Conservation (phyloP, 2,113 vertebrate genomes). For the Melanerpes formicivorus region DNA sequence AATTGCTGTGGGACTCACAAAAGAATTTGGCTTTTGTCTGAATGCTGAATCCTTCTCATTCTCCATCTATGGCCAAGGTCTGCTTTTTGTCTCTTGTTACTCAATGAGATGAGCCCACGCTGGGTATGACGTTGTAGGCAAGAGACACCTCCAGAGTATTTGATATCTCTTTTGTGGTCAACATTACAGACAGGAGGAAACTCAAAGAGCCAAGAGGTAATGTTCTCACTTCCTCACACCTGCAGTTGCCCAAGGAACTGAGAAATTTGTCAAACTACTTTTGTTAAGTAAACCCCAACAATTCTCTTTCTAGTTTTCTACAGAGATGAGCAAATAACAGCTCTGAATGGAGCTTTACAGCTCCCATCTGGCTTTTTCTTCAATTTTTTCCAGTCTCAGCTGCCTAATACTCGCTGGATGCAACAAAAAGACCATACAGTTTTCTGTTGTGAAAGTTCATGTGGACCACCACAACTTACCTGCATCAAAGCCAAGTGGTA, state of each 20-base stretch:
- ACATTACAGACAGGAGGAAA: background rate
- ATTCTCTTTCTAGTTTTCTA: background rate
- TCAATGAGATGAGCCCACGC: background rate
- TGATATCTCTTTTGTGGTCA: background rate
- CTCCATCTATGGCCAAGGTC: background rate
- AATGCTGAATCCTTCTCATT: background rate
- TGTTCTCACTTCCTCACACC: background rate
- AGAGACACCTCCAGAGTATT: background rate
- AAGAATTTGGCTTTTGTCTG: background rate
- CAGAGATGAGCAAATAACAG: background rate
- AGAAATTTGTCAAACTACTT: background rate
- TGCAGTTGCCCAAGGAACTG: background rate
- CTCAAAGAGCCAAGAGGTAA: background rate
- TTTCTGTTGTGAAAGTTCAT: background rate
- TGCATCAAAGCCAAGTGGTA: background rate
- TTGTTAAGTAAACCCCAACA: background rate
- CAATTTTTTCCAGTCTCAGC: background rate
- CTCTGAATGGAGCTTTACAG: background rate
- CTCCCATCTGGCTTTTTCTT: background rate
- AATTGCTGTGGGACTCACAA: background rate
- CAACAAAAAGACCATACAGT: rapidly evolving
- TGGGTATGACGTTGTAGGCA: background rate
- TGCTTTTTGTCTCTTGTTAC: background rate
- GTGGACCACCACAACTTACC: background rate
- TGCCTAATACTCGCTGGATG: background rate